Evolutionary conservation across 2,113 vertebrate species (phyloP), one percentile per base, ranked within the genome.

Genomic region (Oncorhynchus keta): DNA sequence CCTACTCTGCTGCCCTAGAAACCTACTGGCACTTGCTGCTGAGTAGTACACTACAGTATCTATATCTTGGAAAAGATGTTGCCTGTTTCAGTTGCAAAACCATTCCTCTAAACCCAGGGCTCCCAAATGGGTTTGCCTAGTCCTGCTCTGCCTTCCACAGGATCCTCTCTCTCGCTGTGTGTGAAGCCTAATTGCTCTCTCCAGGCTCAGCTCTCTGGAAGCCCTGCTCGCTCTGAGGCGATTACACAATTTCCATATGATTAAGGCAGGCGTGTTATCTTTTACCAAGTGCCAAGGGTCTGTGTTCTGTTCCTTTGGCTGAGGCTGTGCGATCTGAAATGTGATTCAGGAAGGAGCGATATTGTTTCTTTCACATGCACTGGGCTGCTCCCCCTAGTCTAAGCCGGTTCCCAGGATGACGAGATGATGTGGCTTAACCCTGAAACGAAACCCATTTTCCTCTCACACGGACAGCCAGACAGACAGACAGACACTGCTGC

Each of bases 381-480:
- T 68, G 48, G 26, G 18, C 49, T 26, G 22, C 45, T 20, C 48
- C 51, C 20, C 20, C 72, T 35, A 6, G 35, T 35, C n/a, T 18
- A 32, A 35, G 45, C 35, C n/a, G 12, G 39, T 20, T 72, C 30
- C 51, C 51, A 14, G 32, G 39, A 28, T 68, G 51, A 77, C 20
- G 64, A 66, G 28, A 74, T 51, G 67, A 57, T 67, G 61, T 30
- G 73, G 62, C 69, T 69, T 68, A 59, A 30, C 73, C 70, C 70
- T 80, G 84, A 92, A 91, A 86, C 79, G 82, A 91, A 92, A 91
- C 84, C 68, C 82, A 0, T 30, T 69, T 35, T 75, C 68, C 76
- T 70, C 39, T 45, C 39, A 45, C 9, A 11, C 0, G 9, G 39
- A 45, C 39, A 45, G 39, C 9, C 39, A 45, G 30, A 0, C 30